These are phyloP conservation scores for Hyphantria cunea DNA, from an alignment of 1,140 invertebrate species.

Conservation along the genomic window DNA sequence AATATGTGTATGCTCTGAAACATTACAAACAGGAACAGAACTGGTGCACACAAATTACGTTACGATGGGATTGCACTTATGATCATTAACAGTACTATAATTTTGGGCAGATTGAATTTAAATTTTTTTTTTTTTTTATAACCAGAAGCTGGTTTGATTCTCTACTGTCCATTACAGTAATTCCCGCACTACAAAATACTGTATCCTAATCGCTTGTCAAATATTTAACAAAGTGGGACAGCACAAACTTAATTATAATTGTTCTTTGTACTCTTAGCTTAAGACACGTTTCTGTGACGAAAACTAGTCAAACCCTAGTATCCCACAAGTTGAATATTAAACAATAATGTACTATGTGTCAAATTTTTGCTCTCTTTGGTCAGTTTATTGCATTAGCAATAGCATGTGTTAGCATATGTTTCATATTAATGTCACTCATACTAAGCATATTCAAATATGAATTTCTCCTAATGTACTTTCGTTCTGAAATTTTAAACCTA, in stretches of 20 bases:
- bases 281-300: slow-evolving; percentile 60
- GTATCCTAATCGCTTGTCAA: no score
- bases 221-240: slow-evolving; percentile 37
- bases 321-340: slow-evolving; percentile 26
- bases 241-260: slow-evolving; percentile 48
- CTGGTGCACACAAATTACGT: no score
- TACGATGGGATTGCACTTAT: no score
- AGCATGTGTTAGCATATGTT: background rate
- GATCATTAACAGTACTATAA: no score
- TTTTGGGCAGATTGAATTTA: no score
- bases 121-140: no score
- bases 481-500: no score
- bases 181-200: background rate
- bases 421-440: no score
- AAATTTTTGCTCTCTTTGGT: slow-evolving; percentile 30
- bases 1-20: no score
- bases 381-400: slow-evolving; percentile 19
- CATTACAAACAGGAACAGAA: no score
- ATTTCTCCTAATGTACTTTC: background rate
- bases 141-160: no score
- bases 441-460: background rate
- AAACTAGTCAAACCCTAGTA: slow-evolving; percentile 56
- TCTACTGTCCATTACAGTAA: no score
- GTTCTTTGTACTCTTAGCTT: slow-evolving; percentile 52
- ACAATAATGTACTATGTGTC: slow-evolving; percentile 34